Evolutionary conservation across 2,113 vertebrate genomes (phyloP), one percentile per base, ranked within the genome.

Genomic region (Dicaeum eximium): DNA sequence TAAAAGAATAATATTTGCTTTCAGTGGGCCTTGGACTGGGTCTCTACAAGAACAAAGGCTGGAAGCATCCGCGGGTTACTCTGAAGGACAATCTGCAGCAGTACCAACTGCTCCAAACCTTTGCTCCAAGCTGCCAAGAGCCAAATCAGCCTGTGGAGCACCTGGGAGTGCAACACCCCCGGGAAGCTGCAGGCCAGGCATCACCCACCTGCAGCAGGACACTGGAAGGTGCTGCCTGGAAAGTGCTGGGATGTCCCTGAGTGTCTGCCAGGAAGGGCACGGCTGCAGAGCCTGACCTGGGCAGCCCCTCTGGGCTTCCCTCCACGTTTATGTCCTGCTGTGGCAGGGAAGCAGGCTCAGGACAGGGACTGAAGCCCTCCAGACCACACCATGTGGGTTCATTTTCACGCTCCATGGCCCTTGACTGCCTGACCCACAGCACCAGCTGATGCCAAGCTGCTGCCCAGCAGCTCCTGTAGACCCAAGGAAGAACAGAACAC

Each of bases 81-180:
- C 6, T 1, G 0, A 64, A 37, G 44, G 33, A 53, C 21, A 54
- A 58, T 12, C 45, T 5, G 1, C 3, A 45, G 65, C 50, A 27
- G 15, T 0, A 58, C 30, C 27, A 48, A 14, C 21, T 31, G 33
- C 88, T 67, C 69, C 81, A 47, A 56, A 62, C 24, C 48, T 62
- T 44, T 33, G 14, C 56, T 73, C 74, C 80, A 35, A 71, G 23
- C 33, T 53, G 11, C 3, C 8, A 7, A n/a, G 19, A 84, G 3
- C 20, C 14, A 50, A 22, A 27, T 18, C 47, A 40, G 30, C 7
- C 70, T 23, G 31, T 3, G 35, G 27, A 15, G 14, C 2, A 51
- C 3, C 31, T 38, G 61, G 7, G 37, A 70, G 27, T 31, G 17
- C 66, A 83, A 27, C 14, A 72, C 0, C 16, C 22, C 8, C 3